Percentiles rank a stretch among this genome's conserved stretches.
Conservation (phyloP, 2,797 vertebrate species). For the Schizopygopsis pylzovi region DNA sequence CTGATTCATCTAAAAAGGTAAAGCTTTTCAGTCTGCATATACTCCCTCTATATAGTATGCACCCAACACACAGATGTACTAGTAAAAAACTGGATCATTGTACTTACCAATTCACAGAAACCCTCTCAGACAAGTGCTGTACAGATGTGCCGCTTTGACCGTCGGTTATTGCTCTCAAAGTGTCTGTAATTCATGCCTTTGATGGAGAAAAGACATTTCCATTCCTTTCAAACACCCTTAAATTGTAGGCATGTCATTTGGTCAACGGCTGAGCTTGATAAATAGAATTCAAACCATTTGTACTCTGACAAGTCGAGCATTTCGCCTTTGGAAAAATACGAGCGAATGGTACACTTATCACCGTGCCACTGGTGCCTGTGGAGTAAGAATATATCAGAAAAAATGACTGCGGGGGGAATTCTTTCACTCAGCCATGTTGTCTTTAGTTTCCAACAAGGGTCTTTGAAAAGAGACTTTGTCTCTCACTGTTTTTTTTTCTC, state of each 20-base stretch:
- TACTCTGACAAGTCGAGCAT: slow-evolving; percentile 22
- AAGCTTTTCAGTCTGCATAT: not conserved
- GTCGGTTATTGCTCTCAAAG: slow-evolving; percentile 24
- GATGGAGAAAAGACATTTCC: slow-evolving; percentile 27
- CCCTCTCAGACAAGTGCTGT: slow-evolving; percentile 24
- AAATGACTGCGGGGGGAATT: slow-evolving; percentile 3
- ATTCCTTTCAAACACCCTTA: slow-evolving; percentile 39
- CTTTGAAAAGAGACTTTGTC: slow-evolving; percentile 33
- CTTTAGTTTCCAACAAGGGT: slow-evolving; percentile 38
- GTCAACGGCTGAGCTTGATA: slow-evolving; percentile 29
- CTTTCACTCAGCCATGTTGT: slow-evolving; percentile 43
- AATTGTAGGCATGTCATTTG: slow-evolving; percentile 32
- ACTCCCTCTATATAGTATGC: not conserved
- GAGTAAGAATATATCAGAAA: slow-evolving; percentile 29
- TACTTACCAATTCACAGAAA: slow-evolving; percentile 15
- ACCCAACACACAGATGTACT: not conserved
- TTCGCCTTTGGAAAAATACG: slow-evolving; percentile 3
- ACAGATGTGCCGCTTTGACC: slow-evolving; percentile 20
- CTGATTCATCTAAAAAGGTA: not conserved
- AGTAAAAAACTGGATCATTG: slow-evolving; percentile 2
- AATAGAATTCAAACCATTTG: slow-evolving; percentile 37
- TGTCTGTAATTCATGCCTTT: slow-evolving; percentile 34
- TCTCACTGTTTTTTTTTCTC: not conserved
- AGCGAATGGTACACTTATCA: slow-evolving; percentile 35
- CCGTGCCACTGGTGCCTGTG: slow-evolving; percentile 39